Evolutionary conservation across 1,140 invertebrate species (phyloP).

Genomic region (Laodelphax striatellus): DNA sequence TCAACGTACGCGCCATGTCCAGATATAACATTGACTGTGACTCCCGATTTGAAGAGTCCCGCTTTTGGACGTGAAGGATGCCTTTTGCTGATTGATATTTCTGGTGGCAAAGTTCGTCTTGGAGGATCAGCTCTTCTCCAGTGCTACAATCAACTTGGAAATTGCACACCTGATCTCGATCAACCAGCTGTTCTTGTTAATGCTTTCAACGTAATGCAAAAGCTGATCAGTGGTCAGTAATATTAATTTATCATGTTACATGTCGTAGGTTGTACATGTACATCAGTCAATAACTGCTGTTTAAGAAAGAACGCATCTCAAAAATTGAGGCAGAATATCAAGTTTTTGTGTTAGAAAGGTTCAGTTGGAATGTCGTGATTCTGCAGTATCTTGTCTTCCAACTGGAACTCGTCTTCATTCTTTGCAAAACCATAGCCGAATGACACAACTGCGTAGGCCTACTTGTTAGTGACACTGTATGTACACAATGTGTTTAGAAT

Average conservation of each 20-base stretch:
- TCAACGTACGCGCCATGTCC: slow-evolving; percentile 91
- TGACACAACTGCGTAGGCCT: too few relatives aligned
- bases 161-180: slow-evolving; percentile 69
- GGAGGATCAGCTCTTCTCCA: slow-evolving; percentile 90
- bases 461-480: too few relatives aligned
- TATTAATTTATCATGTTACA: not conserved
- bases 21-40: slow-evolving; percentile 69
- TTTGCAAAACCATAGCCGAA: too few relatives aligned
- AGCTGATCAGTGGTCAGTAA: slow-evolving; percentile 54
- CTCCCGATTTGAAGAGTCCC: slow-evolving; percentile 78
- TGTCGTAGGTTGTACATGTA: too few relatives aligned
- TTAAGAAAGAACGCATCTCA: too few relatives aligned
- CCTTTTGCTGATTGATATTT: slow-evolving; percentile 59
- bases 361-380: too few relatives aligned
- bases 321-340: too few relatives aligned
- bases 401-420: too few relatives aligned
- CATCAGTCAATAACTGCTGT: too few relatives aligned
- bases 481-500: too few relatives aligned
- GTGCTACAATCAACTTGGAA: slow-evolving; percentile 75
- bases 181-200: slow-evolving; percentile 48
- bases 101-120: slow-evolving; percentile 50
- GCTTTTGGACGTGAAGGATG: slow-evolving; percentile 35
- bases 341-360: too few relatives aligned
- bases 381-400: too few relatives aligned
- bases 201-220: slow-evolving; percentile 74